A percentile compares a stretch with the other conserved stretches of the same genome.
These are phyloP conservation scores for Torymus tubicola DNA, from an alignment of 2,888 invertebrate genomes.

Conservation along the genomic window DNA sequence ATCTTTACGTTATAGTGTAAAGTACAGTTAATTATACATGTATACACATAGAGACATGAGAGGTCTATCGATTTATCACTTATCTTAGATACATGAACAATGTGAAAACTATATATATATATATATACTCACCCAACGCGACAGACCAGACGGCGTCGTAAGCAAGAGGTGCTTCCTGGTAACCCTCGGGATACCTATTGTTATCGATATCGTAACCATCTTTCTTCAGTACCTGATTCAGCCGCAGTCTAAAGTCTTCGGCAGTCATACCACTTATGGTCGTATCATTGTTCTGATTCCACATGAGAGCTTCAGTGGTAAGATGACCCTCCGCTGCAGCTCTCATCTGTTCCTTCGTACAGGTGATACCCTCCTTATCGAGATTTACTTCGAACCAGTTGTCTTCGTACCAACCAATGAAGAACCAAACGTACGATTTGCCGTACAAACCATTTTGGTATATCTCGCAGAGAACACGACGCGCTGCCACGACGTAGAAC, in stretches of 20 bases:
- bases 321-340: slow-evolving; percentile 97
- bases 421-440: slow-evolving; percentile 98
- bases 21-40: not conserved
- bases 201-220: slow-evolving; percentile 92
- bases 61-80: not conserved
- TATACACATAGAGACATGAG: not conserved
- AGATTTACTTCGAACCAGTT: slow-evolving; percentile 97
- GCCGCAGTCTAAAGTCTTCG: slow-evolving; percentile 90
- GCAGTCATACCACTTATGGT: slow-evolving; percentile 98
- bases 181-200: slow-evolving; percentile 93
- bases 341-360: slow-evolving; percentile 95
- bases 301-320: slow-evolving; percentile 98
- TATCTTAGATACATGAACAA: not conserved
- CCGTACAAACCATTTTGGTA: slow-evolving; percentile 96
- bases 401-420: slow-evolving; percentile 99
- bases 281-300: slow-evolving; percentile 96
- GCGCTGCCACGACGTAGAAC: slow-evolving; percentile 98
- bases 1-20: not conserved
- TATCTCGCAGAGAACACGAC: slow-evolving; percentile 96
- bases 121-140: slow-evolving; percentile 87
- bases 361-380: slow-evolving; percentile 91
- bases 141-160: slow-evolving; percentile 99
- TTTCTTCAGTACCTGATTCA: slow-evolving; percentile 88
- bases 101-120: not conserved
- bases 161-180: slow-evolving; percentile 98